phyloP scores from a whole-genome alignment of 92 coral and sea anemone genomes.

The Epizoanthus illoricatus region DNA sequence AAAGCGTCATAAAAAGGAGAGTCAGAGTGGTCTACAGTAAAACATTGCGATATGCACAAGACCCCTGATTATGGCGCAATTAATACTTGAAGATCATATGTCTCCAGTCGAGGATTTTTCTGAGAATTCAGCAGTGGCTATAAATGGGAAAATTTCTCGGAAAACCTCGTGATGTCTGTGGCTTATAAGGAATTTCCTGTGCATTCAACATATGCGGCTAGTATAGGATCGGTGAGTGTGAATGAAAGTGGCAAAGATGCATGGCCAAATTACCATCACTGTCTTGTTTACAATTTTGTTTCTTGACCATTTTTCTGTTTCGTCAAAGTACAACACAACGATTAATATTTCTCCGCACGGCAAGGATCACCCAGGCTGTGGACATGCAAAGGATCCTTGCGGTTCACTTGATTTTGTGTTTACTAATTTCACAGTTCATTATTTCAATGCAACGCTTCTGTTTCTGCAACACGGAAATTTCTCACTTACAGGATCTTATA shows the following conservation, averaged over 20 bases:
- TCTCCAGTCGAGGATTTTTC: not conserved
- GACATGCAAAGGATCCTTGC: constrained; percentile 44
- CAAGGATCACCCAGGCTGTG: constrained; percentile 38
- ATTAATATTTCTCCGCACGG: constrained; percentile 56
- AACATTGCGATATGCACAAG: no score
- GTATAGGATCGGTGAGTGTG: not conserved
- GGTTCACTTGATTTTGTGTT: constrained; percentile 52
- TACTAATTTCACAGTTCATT: not conserved
- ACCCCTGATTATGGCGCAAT: no score
- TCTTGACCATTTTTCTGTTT: not conserved
- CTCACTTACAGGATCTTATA: constrained; percentile 37
- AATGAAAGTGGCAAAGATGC: not conserved
- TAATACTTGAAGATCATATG: not conserved
- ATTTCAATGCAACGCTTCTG: constrained; percentile 50
- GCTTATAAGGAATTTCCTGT: not conserved
- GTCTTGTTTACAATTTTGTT: not conserved
- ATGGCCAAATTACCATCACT: not conserved
- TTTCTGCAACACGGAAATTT: constrained; percentile 44
- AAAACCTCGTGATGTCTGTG: not conserved
- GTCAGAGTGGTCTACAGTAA: no score
- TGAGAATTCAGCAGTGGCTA: not conserved
- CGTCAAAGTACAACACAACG: not conserved
- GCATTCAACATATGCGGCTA: not conserved
- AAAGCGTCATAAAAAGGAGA: no score
- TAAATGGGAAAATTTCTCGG: not conserved